Conservation (phyloP, 2,888 invertebrate species). For the Ormyrus nitidulus region DNA sequence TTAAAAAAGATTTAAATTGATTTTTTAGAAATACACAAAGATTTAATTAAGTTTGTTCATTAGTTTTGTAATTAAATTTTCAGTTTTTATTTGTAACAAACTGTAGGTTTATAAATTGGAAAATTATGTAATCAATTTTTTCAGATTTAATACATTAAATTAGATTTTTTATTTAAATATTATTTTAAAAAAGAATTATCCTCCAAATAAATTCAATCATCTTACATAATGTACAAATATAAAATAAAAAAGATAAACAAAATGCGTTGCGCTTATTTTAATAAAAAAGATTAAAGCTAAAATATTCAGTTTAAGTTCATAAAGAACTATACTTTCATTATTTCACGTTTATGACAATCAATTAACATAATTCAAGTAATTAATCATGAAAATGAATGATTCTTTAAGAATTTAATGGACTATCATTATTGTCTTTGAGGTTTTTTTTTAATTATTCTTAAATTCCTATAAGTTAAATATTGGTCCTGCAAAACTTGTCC, state of each 20-base stretch:
- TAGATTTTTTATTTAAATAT: not conserved
- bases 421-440: no score
- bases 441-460: no score
- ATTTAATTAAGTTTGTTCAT: conserved; percentile 2
- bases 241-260: conserved; percentile 22
- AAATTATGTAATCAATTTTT: not conserved
- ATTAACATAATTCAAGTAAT: no score
- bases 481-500: conserved; percentile 51
- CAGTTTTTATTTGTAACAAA: not conserved
- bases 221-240: conserved; percentile 17
- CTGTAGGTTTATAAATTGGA: not conserved
- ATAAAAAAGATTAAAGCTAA: conserved; percentile 43
- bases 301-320: conserved; percentile 28
- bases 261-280: conserved; percentile 39
- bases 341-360: no score
- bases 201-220: conserved; percentile 16
- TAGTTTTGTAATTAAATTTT: conserved; percentile 5
- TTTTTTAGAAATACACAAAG: not conserved
- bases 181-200: conserved; percentile 12
- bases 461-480: not conserved
- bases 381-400: no score
- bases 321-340: not conserved
- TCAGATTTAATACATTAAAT: not conserved
- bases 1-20: not conserved
- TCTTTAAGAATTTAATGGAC: no score